Evolutionary conservation across 2,113 vertebrate species (phyloP).

Genomic region (Hiodon alosoides): DNA sequence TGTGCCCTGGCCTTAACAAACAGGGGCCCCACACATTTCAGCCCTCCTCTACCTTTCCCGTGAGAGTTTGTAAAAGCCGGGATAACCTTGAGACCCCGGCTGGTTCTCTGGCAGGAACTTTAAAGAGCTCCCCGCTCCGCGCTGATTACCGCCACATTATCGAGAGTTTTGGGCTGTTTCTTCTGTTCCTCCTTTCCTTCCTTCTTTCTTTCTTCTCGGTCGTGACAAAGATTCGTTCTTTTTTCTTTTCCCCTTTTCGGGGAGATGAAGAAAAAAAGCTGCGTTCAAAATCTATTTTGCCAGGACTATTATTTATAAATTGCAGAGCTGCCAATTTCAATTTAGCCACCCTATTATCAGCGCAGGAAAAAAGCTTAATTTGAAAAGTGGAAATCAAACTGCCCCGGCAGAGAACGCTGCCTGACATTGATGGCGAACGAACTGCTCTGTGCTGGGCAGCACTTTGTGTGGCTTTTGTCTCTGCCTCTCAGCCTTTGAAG

Average conservation of each 20-base stretch:
- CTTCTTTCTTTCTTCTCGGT: constrained; percentile 41
- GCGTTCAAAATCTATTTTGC: constrained; percentile 65
- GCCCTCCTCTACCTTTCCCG: constrained; percentile 74
- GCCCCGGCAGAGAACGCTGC: constrained; percentile 62
- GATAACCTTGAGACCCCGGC: constrained; percentile 76
- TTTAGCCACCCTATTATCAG: constrained; percentile 68
- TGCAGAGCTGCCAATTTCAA: constrained; percentile 71
- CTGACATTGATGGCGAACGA: constrained; percentile 75
- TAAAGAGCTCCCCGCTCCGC: constrained; percentile 56
- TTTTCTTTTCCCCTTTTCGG: constrained; percentile 8
- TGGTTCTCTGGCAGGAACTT: constrained; percentile 76
- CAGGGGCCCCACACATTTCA: constrained; percentile 32
- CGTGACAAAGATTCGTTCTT: constrained; percentile 62
- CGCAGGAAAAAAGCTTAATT: constrained; percentile 64
- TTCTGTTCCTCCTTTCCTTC: constrained; percentile 13
- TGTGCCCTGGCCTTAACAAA: constrained; percentile 47
- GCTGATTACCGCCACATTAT: constrained; percentile 44
- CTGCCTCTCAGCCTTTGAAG: constrained; percentile 28
- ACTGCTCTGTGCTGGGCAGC: constrained; percentile 67
- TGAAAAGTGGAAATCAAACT: constrained; percentile 78
- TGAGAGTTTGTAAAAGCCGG: constrained; percentile 75
- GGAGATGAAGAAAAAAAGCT: constrained; percentile 50
- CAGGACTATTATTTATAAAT: constrained; percentile 59
- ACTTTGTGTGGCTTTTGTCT: constrained; percentile 71
- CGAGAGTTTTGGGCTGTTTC: constrained; percentile 56